These are phyloP conservation scores for Acronicta psi DNA, from an alignment of 2,888 invertebrate species.

Conservation along the genomic window DNA sequence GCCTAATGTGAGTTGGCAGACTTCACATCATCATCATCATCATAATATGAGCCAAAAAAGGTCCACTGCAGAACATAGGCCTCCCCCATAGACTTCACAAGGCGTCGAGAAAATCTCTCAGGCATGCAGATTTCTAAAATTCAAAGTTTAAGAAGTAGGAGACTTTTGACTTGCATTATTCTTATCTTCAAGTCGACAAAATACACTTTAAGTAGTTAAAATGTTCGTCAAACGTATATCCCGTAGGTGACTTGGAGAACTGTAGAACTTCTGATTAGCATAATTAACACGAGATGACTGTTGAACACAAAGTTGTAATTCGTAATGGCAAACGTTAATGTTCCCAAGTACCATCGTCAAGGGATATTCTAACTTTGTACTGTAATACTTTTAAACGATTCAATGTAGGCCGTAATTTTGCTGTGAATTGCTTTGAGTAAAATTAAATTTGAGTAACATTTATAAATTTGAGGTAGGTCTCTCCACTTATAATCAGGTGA, in stretches of 20 bases:
- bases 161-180: no score
- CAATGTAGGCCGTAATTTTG: background rate
- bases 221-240: conserved; percentile 5
- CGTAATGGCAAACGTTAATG: conserved; percentile 53
- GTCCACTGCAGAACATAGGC: no score
- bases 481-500: no score
- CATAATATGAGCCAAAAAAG: no score
- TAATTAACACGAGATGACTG: conserved; percentile 48
- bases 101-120: no score
- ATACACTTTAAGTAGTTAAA: conserved; percentile 6
- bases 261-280: conserved; percentile 50
- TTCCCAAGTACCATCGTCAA: conserved; percentile 38
- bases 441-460: background rate
- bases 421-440: background rate
- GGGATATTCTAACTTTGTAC: conserved; percentile 44
- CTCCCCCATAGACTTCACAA: no score
- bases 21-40: no score
- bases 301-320: conserved; percentile 55
- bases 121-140: no score
- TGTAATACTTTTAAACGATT: conserved; percentile 24
- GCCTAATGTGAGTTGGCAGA: no score
- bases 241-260: conserved; percentile 26
- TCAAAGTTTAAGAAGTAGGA: no score
- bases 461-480: background rate
- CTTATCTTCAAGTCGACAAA: no score